Base-by-base conservation (phyloP, 2,888 invertebrate species). In the Eupithecia vulgata region DNA sequence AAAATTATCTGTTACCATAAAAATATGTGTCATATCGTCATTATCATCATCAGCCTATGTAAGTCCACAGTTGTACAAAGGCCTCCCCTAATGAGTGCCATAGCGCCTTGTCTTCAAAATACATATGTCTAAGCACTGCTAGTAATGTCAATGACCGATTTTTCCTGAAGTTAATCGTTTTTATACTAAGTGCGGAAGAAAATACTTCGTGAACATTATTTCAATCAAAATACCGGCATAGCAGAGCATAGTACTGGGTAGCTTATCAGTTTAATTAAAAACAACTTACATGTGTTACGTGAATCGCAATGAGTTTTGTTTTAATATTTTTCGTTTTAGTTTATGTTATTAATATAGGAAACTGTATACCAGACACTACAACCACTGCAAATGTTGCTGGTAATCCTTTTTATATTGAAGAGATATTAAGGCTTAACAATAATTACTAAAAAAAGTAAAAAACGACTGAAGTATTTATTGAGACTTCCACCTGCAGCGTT, bases 201-300 rank as follows among this genome's bases (percentile, higher is more conserved):
- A n/a, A 4, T 57, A 57, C 12, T 21, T 21, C 12, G 1, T 57
- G 13, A 57, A 57, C 12, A 57, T 57, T 57, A 5, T 57, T 57
- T 25, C 25, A 57, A 57, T 57, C 57, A 57, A 57, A 52, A 57
- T 57, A 57, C 57, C 25, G 57, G 13, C 25, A 25, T 10, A 57
- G 25, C 25, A 57, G 57, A 5, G 57, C 57, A 25, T 15, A 17
- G 40, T 40, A 34, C 30, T 17, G 13, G 6, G 17, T 45, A 13
- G 77, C 81, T 85, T 85, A 85, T 87, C 84, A 75, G 75, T 84
- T 85, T 83, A 84, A 87, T 86, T 82, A 82, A 83, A 84, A 86
- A 80, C 76, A 76, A 79, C 76, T 77, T 13, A 57, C 57, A 57
- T 57, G 25, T 25, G 57, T 57, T 57, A 25, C 57, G 25, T 25